Percentiles rank a stretch among this genome's conserved stretches.
These are phyloP conservation scores for Aricia artaxerxes DNA, from an alignment of 2,888 invertebrate species.

Conservation along the genomic window DNA sequence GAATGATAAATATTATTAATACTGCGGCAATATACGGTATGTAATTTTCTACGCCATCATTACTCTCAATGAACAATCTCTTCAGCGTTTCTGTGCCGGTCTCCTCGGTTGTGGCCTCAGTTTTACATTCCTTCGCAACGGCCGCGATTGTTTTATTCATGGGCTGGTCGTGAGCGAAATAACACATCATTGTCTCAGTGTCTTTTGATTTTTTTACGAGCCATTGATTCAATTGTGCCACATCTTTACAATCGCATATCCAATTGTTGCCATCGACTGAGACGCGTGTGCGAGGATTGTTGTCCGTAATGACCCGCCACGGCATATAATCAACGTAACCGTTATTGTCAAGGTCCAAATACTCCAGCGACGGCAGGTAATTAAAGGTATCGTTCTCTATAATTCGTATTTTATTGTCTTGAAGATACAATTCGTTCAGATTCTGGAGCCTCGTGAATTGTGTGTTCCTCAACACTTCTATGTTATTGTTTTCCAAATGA, in stretches of 20 bases:
- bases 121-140: slow-evolving; percentile 79
- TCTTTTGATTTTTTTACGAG: slow-evolving; percentile 84
- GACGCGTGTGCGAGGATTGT: slow-evolving; percentile 84
- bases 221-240: slow-evolving; percentile 86
- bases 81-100: slow-evolving; percentile 81
- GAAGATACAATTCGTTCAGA: slow-evolving; percentile 87
- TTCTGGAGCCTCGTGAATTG: slow-evolving; percentile 89
- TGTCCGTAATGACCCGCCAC: slow-evolving; percentile 85
- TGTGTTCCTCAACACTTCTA: slow-evolving; percentile 86
- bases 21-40: slow-evolving; percentile 87
- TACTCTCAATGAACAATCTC: slow-evolving; percentile 82
- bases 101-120: slow-evolving; percentile 82
- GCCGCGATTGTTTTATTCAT: slow-evolving; percentile 76
- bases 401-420: slow-evolving; percentile 86
- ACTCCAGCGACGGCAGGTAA: slow-evolving; percentile 85
- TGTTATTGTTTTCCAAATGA: slow-evolving; percentile 88
- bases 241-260: slow-evolving; percentile 90
- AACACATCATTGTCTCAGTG: slow-evolving; percentile 84
- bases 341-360: slow-evolving; percentile 88
- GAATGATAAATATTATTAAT: slow-evolving; percentile 84
- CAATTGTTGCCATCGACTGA: slow-evolving; percentile 89
- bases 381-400: slow-evolving; percentile 89
- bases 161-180: slow-evolving; percentile 76
- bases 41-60: slow-evolving; percentile 85
- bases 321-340: slow-evolving; percentile 88